Evolutionary conservation across 2,113 vertebrate species (phyloP).

Genomic region (Lota lota): DNA sequence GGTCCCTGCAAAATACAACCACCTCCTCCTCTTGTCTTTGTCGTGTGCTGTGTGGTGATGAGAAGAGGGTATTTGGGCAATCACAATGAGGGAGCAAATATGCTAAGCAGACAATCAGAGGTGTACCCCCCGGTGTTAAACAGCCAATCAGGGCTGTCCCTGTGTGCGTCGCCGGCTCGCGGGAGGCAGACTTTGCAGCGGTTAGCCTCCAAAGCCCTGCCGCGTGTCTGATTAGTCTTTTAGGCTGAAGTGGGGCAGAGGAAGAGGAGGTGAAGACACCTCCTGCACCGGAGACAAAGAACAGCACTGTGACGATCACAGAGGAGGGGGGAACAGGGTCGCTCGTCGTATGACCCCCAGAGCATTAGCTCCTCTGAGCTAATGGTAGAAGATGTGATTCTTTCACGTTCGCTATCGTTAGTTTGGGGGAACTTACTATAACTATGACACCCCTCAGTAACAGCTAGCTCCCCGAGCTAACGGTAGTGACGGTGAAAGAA

Average conservation of each 20-base stretch:
- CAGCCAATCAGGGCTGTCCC: constrained; percentile 71
- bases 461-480: no score
- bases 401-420: no score
- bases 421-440: no score
- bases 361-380: no score
- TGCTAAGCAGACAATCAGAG: constrained; percentile 83
- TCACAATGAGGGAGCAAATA: constrained; percentile 83
- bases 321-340: constrained; percentile 12
- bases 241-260: constrained; percentile 57
- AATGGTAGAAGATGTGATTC: no score
- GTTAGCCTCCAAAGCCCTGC: constrained; percentile 69
- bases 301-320: constrained; percentile 17
- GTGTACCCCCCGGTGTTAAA: constrained; percentile 66
- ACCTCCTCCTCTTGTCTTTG: constrained; percentile 34
- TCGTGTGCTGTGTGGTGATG: constrained; percentile 48
- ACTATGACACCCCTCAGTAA: no score
- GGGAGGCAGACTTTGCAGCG: constrained; percentile 72
- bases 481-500: no score
- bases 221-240: constrained; percentile 70
- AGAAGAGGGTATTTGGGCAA: constrained; percentile 85
- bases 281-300: constrained; percentile 53
- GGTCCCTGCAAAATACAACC: neutral
- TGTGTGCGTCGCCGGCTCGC: constrained; percentile 68
- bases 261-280: constrained; percentile 53
- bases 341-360: neutral